Evolutionary conservation across 1,140 invertebrate species (phyloP).

Genomic region (Halictus rubicundus): DNA sequence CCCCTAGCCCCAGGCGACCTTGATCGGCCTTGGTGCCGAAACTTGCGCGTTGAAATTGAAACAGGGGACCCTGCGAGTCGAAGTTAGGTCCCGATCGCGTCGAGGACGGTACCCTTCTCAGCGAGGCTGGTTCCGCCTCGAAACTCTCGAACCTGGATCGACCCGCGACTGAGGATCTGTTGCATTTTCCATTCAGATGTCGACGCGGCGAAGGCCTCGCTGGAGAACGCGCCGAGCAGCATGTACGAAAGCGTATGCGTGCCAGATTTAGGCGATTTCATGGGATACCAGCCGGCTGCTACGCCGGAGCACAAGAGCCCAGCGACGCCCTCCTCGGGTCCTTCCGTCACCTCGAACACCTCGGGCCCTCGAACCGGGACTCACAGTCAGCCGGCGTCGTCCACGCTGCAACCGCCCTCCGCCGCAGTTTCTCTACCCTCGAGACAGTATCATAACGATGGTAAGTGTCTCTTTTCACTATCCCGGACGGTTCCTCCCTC

Average conservation of each 20-base stretch:
- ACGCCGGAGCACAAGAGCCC: conserved; percentile 77
- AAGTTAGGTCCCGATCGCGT: too few species aligned
- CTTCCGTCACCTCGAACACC: conserved; percentile 74
- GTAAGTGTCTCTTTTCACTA: conserved; percentile 68
- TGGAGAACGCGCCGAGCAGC: conserved; percentile 84
- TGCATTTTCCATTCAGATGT: conserved; percentile 82
- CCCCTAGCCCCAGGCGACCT: too few species aligned
- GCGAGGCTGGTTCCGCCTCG: not conserved
- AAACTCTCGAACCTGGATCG: not conserved
- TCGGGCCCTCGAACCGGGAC: conserved; percentile 58
- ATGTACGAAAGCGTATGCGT: conserved; percentile 90
- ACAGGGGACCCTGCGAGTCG: too few species aligned
- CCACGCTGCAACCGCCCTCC: conserved; percentile 58
- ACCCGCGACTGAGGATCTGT: conserved; percentile 54
- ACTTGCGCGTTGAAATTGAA: too few species aligned
- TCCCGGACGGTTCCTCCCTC: not conserved
- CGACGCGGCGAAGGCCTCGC: conserved; percentile 84
- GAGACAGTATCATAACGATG: conserved; percentile 76
- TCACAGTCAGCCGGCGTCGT: conserved; percentile 47
- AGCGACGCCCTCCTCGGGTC: conserved; percentile 75
- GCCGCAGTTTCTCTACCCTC: conserved; percentile 62
- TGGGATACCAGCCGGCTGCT: conserved; percentile 81
- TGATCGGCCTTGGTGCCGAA: too few species aligned
- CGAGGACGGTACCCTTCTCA: too few species aligned
- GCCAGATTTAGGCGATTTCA: conserved; percentile 87